These are phyloP conservation scores for Penelope pileata DNA, from an alignment of 2,113 vertebrate genomes.

Conservation along the genomic window DNA sequence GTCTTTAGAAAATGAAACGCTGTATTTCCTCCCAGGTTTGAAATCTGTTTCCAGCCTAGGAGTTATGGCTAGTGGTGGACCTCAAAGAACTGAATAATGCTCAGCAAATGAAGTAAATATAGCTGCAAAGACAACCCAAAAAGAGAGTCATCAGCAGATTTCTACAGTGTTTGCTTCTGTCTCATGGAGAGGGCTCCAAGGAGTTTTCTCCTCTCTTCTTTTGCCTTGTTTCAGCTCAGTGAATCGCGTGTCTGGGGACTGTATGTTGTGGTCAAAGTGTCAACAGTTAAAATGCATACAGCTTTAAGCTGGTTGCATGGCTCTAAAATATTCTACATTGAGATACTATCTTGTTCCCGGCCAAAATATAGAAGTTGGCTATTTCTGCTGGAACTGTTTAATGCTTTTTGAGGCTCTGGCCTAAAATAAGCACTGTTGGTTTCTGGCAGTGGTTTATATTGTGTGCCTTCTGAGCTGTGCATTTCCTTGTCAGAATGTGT, in stretches of 20 bases:
- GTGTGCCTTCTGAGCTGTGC: not conserved
- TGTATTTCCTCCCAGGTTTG: slow-evolving; percentile 41
- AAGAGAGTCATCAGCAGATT: slow-evolving; percentile 50
- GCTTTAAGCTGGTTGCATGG: not conserved
- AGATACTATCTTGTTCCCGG: not conserved
- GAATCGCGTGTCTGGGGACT: not conserved
- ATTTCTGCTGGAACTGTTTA: not conserved
- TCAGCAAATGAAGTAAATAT: slow-evolving; percentile 40
- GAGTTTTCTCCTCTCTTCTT: slow-evolving; percentile 6
- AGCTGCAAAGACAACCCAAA: not conserved
- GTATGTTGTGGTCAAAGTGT: slow-evolving; percentile 5
- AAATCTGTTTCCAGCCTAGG: slow-evolving; percentile 65
- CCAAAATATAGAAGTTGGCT: not conserved
- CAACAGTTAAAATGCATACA: not conserved
- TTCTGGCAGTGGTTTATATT: not conserved
- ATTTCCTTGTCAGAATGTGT: not conserved
- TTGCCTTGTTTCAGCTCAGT: not conserved
- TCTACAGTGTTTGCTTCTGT: not conserved
- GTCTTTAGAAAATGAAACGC: slow-evolving; percentile 64
- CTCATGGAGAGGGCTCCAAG: not conserved
- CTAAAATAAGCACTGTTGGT: not conserved
- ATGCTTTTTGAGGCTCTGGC: not conserved
- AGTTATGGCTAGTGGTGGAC: slow-evolving; percentile 55
- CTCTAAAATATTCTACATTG: not conserved
- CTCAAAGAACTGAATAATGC: slow-evolving; percentile 47